Percentiles rank a stretch among this genome's conserved stretches.
Conservation (phyloP, 2,888 invertebrate genomes). For the Apoda limacodes region DNA sequence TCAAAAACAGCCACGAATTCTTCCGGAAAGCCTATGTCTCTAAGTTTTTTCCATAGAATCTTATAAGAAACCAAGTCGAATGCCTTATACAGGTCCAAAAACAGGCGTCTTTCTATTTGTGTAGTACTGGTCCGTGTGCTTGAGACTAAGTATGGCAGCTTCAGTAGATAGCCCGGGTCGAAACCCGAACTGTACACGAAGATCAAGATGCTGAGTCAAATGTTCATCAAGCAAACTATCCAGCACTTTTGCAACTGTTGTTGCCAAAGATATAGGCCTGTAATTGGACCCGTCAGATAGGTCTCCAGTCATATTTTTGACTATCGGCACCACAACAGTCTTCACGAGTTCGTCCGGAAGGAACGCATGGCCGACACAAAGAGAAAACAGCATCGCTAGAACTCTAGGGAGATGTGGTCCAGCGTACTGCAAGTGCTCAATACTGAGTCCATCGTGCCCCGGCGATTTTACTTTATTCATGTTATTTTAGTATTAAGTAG, state of each 20-base stretch:
- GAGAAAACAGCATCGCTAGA: conserved; percentile 1
- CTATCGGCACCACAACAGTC: not conserved
- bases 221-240: not conserved
- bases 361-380: not conserved
- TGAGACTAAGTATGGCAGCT: not conserved
- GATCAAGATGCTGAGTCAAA: not conserved
- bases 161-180: not conserved
- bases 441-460: conserved; percentile 3
- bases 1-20: conserved; percentile 3
- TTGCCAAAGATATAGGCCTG: not conserved
- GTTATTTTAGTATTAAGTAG: too few species aligned
- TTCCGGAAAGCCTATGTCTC: not conserved
- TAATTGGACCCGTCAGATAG: not conserved
- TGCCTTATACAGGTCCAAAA: not conserved
- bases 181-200: conserved; percentile 1
- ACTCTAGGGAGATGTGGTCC: not conserved
- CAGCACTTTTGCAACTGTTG: not conserved
- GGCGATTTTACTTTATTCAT: conserved; percentile 3
- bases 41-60: not conserved
- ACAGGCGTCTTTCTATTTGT: conserved; percentile 1
- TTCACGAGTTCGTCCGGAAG: not conserved
- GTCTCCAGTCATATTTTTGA: conserved; percentile 3
- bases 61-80: not conserved
- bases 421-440: conserved; percentile 1
- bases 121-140: conserved; percentile 1